Conservation (phyloP, 2,797 vertebrate genomes). For the Acipenser transmontanus region DNA sequence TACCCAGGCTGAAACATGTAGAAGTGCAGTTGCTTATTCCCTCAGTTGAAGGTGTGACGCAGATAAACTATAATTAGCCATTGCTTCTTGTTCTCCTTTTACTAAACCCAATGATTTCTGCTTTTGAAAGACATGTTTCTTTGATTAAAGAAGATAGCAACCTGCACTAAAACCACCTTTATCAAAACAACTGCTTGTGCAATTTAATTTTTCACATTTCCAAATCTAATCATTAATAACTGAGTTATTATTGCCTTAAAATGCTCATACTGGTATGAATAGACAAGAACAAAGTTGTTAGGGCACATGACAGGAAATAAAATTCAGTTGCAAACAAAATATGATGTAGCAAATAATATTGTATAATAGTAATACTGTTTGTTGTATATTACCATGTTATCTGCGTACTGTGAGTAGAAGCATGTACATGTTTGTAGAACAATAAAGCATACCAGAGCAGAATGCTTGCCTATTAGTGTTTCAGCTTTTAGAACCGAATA, state of each 20-base stretch:
- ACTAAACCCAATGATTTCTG: not conserved
- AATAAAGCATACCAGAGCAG: not conserved
- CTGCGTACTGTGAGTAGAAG: not conserved
- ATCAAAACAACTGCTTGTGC: not conserved
- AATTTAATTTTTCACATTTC: not conserved
- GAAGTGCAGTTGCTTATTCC: too few relatives aligned
- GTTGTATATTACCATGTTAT: not conserved
- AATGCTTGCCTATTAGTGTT: not conserved
- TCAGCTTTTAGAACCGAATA: not conserved
- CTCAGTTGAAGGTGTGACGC: too few relatives aligned
- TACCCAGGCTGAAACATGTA: too few relatives aligned
- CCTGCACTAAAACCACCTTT: not conserved
- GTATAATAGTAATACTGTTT: not conserved
- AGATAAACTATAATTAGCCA: too few relatives aligned
- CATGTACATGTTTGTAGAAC: conserved; percentile 1
- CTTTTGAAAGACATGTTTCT: not conserved
- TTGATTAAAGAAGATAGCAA: not conserved
- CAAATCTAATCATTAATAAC: not conserved
- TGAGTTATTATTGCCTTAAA: not conserved
- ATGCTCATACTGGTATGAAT: not conserved
- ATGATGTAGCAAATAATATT: not conserved
- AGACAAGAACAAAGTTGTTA: not conserved
- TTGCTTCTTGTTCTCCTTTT: not conserved
- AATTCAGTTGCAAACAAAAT: not conserved
- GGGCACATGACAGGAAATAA: not conserved